These are phyloP conservation scores for Phalanger gymnotis DNA, from an alignment of 2,797 vertebrate species.

Conservation along the genomic window DNA sequence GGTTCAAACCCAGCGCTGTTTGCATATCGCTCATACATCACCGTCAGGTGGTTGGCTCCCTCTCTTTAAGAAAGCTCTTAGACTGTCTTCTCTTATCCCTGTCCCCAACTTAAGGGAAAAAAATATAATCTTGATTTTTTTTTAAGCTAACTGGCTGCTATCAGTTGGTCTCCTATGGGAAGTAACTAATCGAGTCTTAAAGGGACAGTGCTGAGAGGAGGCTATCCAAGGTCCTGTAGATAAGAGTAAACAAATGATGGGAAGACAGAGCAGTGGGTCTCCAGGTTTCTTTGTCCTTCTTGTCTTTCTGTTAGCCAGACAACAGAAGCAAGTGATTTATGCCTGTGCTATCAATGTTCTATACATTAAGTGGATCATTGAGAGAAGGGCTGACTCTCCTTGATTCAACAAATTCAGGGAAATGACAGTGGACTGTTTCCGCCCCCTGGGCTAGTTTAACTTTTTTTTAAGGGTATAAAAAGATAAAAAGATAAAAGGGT, in stretches of 20 bases:
- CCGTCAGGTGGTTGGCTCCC: not conserved
- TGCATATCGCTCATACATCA: not conserved
- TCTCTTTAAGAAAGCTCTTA: not conserved
- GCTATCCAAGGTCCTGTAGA: not conserved
- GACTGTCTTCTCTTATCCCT: not conserved
- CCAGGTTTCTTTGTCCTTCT: not conserved
- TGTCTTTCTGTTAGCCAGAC: fast-evolving
- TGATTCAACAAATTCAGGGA: conserved; percentile 20
- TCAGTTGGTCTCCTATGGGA: conserved; percentile 21
- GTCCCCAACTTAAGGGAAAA: not conserved
- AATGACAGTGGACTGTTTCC: not conserved
- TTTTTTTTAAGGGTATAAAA: conserved; percentile 38
- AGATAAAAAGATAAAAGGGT: no score
- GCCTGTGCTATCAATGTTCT: conserved; percentile 5
- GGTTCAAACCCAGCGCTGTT: not conserved
- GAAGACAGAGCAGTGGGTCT: fast-evolving
- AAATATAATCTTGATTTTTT: not conserved
- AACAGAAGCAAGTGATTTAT: not conserved
- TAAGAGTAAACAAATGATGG: fast-evolving
- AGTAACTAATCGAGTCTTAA: not conserved
- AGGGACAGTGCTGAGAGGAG: not conserved
- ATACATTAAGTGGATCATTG: not conserved
- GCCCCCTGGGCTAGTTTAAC: not conserved
- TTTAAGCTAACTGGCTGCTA: not conserved
- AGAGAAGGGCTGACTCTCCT: not conserved